phyloP scores from a whole-genome alignment of 2,888 invertebrate species.

The Nebria brevicollis region DNA sequence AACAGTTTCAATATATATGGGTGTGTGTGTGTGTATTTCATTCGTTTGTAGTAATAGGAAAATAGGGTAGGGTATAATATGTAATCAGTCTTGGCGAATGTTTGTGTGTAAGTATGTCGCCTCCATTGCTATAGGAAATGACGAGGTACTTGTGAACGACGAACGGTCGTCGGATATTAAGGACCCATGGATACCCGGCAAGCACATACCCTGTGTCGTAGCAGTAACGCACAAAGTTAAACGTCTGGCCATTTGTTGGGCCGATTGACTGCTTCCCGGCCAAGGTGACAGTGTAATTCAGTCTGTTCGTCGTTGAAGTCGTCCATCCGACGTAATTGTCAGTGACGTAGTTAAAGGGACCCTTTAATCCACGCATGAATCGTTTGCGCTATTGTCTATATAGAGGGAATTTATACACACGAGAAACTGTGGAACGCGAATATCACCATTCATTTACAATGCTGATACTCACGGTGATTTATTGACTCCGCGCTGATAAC shows the following conservation, averaged over 20 bases:
- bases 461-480: constrained; percentile 13
- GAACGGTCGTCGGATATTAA: constrained; percentile 37
- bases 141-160: constrained; percentile 34
- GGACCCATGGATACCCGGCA: background rate
- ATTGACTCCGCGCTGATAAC: constrained; percentile 10
- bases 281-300: constrained; percentile 42
- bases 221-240: constrained; percentile 16
- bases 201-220: background rate
- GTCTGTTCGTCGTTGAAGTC: constrained; percentile 20
- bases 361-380: constrained; percentile 38
- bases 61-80: no score
- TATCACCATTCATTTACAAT: constrained; percentile 8
- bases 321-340: constrained; percentile 34
- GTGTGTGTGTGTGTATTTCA: no score
- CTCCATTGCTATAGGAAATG: constrained; percentile 42
- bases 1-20: no score
- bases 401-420: constrained; percentile 28
- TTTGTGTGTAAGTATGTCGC: constrained; percentile 14
- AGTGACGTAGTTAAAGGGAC: constrained; percentile 34
- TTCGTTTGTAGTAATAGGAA: no score
- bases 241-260: constrained; percentile 27
- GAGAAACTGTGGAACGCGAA: background rate
- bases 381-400: constrained; percentile 42
- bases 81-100: background rate
- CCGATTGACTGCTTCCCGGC: constrained; percentile 26